Conservation (phyloP, 2,113 vertebrate genomes). For the Patagioenas fasciata region DNA sequence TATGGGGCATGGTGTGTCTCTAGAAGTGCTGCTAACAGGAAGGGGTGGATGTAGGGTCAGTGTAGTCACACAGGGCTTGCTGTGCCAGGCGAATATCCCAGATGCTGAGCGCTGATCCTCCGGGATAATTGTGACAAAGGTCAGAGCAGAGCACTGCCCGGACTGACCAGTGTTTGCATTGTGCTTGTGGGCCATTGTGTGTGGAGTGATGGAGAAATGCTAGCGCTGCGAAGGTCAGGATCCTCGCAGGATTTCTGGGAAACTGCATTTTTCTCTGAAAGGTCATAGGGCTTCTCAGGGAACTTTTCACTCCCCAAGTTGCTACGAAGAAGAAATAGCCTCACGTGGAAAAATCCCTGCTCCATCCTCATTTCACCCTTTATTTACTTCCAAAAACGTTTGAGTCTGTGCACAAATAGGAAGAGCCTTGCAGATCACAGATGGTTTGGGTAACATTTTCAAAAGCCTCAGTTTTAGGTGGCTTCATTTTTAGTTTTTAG, state of each 20-base stretch:
- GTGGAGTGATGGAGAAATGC: conserved; percentile 8
- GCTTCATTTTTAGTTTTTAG: background rate
- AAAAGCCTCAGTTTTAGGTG: background rate
- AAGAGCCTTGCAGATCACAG: background rate
- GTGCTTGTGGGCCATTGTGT: background rate
- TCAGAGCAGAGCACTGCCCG: background rate
- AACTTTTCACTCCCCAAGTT: background rate
- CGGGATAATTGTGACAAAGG: background rate
- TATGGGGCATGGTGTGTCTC: background rate
- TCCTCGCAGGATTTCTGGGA: background rate
- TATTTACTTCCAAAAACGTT: background rate
- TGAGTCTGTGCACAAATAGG: background rate
- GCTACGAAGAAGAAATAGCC: background rate
- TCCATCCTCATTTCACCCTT: background rate
- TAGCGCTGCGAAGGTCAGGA: background rate
- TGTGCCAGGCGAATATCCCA: background rate
- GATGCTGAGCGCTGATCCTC: background rate
- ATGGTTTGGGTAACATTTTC: background rate
- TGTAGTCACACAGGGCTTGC: accelerated
- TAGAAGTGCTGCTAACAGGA: background rate
- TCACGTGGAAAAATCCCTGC: background rate
- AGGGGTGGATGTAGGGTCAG: background rate
- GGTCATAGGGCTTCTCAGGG: background rate
- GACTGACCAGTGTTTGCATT: background rate
- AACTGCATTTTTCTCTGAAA: background rate